These are phyloP conservation scores for Trachelus iudaicus DNA, from an alignment of 2,888 invertebrate genomes.

Conservation along the genomic window DNA sequence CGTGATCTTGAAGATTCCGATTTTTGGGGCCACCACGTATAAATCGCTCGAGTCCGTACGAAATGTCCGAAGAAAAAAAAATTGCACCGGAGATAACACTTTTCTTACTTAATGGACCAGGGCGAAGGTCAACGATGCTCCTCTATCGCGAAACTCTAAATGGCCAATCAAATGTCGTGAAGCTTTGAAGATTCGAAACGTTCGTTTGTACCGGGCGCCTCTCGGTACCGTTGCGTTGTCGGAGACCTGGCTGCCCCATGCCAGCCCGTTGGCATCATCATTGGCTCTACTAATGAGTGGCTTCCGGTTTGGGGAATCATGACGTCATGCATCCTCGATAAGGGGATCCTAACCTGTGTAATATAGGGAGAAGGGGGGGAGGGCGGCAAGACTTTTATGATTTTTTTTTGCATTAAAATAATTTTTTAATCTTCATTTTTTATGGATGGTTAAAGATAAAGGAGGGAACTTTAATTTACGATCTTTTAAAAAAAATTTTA, in stretches of 20 bases:
- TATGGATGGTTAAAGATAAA: too few relatives aligned
- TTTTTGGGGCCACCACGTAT: not conserved
- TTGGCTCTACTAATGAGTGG: constrained; percentile 46
- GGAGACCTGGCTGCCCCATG: constrained; percentile 43
- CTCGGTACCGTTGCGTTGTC: constrained; percentile 34
- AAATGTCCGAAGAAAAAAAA: not conserved
- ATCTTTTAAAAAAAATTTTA: not conserved
- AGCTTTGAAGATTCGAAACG: not conserved
- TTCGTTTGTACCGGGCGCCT: constrained; percentile 32
- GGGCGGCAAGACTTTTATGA: not conserved
- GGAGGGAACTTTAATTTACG: too few relatives aligned
- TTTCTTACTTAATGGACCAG: not conserved
- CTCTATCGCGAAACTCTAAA: not conserved
- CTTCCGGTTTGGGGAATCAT: constrained; percentile 53
- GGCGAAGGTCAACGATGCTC: not conserved
- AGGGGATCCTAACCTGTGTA: not conserved
- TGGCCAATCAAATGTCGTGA: not conserved
- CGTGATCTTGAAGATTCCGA: not conserved
- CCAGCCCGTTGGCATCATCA: constrained; percentile 42
- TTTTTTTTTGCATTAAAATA: not conserved
- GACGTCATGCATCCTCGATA: constrained; percentile 26
- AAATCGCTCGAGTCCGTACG: not conserved
- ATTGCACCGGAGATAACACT: not conserved
- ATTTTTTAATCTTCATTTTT: not conserved
- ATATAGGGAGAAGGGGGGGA: not conserved